Conservation (phyloP, 1,140 invertebrate species). For the Acyrthosiphon pisum region DNA sequence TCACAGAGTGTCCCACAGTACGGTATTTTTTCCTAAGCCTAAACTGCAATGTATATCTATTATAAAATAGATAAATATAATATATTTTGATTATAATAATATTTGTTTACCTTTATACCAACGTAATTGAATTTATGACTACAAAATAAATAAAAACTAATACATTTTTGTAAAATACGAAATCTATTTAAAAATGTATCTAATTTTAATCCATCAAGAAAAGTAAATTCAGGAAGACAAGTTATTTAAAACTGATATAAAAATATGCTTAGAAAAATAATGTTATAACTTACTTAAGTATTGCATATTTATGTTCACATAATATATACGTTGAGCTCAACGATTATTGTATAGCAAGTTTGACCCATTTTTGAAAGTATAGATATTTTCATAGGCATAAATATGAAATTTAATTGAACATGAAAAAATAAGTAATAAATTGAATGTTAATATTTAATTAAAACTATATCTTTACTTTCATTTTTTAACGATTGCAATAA, state of each 20-base stretch:
- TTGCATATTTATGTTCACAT: neutral
- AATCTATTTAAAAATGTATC: neutral
- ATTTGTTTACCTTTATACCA: neutral
- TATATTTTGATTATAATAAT: neutral
- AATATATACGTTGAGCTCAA: neutral
- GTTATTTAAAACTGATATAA: neutral
- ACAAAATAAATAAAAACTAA: too few species aligned
- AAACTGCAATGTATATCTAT: neutral
- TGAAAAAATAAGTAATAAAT: constrained; percentile 34
- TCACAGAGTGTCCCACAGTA: neutral
- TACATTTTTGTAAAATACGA: too few species aligned
- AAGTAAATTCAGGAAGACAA: neutral
- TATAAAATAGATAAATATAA: neutral
- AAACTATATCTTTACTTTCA: neutral
- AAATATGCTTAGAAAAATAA: neutral
- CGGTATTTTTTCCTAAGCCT: neutral
- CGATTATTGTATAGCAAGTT: neutral
- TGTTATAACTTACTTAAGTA: neutral
- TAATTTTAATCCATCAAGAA: neutral
- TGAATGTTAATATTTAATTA: constrained; percentile 38
- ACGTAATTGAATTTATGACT: too few species aligned
- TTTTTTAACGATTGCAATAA: constrained; percentile 20
- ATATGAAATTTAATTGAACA: constrained; percentile 20
- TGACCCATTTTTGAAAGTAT: neutral
- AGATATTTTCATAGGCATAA: neutral